Evolutionary conservation across 2,113 vertebrate genomes (phyloP), one percentile per base, ranked within the genome.

Genomic region (Oreochromis tanganicae): DNA sequence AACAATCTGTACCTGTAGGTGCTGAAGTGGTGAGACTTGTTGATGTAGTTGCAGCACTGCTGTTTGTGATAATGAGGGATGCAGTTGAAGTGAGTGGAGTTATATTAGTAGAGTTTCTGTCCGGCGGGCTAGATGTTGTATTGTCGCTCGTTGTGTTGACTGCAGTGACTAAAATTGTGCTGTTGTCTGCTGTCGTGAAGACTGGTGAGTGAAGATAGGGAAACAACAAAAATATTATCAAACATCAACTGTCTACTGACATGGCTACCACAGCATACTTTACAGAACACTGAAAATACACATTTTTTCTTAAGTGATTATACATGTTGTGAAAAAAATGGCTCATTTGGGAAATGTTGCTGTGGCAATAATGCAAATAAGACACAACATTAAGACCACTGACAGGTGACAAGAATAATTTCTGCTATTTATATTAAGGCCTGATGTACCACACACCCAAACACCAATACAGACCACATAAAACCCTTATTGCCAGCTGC

Each of bases 91-190:
- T 61, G 57, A 61, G 32, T 61, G 57, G 14, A 32, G 57, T 61
- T 61, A 17, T 61, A 61, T 27, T 0, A 61, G 57, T 61, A 32
- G 27, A 61, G 57, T 61, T 61, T 61, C 27, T 1, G 1, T 61
- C 57, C 4, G 3, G 2, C 5, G 1, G 57, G 0, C 0, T 32
- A 17, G 8, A 32, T 61, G 27, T 61, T 32, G 57, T 32, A 32
- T 61, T 17, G 57, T 32, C 1, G 5, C 57, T 61, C 8, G 3
- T 32, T 61, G 57, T 1, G 57, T 61, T 32, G 27, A 32, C 27
- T 61, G 57, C 27, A 61, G 57, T 17, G 14, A 32, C 1, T 32
- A 32, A 61, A 61, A 61, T 61, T 32, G 14, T 32, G 57, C 57
- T 61, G 27, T 61, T 32, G 57, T 61, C 57, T 61, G 57, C 57